phyloP scores from a whole-genome alignment of 2,888 invertebrate species.

The Ennomos erosarius region DNA sequence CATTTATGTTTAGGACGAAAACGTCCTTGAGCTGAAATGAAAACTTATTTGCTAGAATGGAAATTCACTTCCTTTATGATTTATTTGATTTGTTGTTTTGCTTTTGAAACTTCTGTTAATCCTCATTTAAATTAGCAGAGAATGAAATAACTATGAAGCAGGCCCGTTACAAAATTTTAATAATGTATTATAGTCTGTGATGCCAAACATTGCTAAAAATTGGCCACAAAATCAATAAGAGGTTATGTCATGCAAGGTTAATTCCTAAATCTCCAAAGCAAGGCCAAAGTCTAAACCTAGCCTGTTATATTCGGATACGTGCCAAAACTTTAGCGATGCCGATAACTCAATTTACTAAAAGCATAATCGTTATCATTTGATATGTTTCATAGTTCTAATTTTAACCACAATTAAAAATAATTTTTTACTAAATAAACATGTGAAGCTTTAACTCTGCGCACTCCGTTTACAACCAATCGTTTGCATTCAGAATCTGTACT shows the following conservation, averaged over 20 bases:
- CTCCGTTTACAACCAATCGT: too few species aligned
- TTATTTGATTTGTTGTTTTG: too few species aligned
- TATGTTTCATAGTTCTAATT: too few species aligned
- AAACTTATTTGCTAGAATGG: constrained; percentile 9
- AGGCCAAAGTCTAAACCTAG: constrained; percentile 37
- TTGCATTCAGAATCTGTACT: too few species aligned
- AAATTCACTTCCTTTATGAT: constrained; percentile 3
- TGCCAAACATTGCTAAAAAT: constrained; percentile 2
- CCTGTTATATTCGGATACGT: constrained; percentile 36
- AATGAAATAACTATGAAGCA: too few species aligned
- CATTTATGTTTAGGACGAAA: constrained; percentile 5
- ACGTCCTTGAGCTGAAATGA: constrained; percentile 12
- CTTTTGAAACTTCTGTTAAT: too few species aligned
- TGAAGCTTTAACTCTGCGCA: too few species aligned
- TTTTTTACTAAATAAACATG: too few species aligned
- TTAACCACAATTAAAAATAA: too few species aligned
- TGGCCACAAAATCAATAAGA: constrained; percentile 15
- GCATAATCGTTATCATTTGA: constrained; percentile 3
- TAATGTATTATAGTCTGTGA: too few species aligned
- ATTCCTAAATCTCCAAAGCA: constrained; percentile 29
- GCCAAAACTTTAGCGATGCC: constrained; percentile 39
- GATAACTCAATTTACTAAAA: constrained; percentile 48
- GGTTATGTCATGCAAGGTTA: constrained; percentile 33
- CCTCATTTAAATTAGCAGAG: too few species aligned
- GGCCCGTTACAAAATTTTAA: too few species aligned